Evolutionary conservation across 2,113 vertebrate genomes (phyloP).

Genomic region (Cochlearius cochlearius): DNA sequence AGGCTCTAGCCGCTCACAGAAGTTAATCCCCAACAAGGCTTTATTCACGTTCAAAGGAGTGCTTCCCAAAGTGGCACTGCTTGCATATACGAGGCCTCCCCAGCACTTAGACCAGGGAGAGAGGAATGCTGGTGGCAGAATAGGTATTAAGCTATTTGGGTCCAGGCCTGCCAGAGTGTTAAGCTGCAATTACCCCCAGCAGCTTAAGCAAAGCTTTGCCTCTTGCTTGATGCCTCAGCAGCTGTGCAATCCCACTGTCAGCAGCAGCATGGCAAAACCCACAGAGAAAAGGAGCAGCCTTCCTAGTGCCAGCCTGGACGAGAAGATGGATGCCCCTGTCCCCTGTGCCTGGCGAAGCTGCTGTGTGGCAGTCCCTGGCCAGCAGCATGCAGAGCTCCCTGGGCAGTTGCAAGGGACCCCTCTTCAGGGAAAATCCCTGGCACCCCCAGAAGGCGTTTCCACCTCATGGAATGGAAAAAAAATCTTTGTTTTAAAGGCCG

Average conservation of each 20-base stretch:
- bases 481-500: not conserved
- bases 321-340: not conserved
- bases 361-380: not conserved
- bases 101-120: not conserved
- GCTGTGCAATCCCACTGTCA: not conserved
- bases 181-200: not conserved
- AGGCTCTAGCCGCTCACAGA: not conserved
- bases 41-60: not conserved
- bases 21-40: not conserved
- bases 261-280: not conserved
- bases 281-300: not conserved
- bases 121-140: not conserved
- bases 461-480: not conserved
- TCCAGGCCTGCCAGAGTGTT: not conserved
- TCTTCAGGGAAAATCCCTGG: not conserved
- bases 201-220: not conserved
- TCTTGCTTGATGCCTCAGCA: not conserved
- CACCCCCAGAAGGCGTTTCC: not conserved
- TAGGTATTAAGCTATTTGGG: not conserved
- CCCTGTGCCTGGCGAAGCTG: not conserved
- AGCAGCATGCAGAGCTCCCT: not conserved
- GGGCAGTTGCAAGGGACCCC: not conserved
- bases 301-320: not conserved
- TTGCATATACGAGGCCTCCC: accelerated
- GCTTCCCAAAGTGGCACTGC: not conserved